phyloP scores from a whole-genome alignment of 2,113 vertebrate genomes.

The Equus quagga region DNA sequence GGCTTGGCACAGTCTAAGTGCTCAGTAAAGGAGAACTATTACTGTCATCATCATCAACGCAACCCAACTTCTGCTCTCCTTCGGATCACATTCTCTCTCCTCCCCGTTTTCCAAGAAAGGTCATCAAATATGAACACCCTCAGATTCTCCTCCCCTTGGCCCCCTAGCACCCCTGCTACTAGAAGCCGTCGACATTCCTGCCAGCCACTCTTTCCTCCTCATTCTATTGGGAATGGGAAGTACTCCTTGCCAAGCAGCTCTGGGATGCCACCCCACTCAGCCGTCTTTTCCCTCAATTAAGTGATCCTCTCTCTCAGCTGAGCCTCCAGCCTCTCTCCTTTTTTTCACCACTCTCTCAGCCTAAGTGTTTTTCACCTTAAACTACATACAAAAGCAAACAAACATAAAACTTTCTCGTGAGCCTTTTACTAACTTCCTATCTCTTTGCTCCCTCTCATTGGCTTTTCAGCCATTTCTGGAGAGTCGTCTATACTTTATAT shows the following conservation, averaged over 20 bases:
- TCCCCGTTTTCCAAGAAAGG: background rate
- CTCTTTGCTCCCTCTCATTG: background rate
- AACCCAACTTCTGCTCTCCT: background rate
- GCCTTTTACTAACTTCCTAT: background rate
- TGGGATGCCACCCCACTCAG: background rate
- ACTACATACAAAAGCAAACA: background rate
- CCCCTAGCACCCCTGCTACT: background rate
- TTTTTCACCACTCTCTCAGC: background rate
- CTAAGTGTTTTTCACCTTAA: background rate
- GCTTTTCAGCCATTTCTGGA: background rate
- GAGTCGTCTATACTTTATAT: no score
- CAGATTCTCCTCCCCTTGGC: background rate
- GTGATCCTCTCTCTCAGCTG: background rate
- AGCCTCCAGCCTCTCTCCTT: background rate
- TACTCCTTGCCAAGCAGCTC: background rate
- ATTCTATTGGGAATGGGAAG: background rate
- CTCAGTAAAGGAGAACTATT: background rate
- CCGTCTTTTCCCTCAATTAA: background rate
- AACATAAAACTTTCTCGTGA: background rate
- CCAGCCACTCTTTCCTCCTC: background rate
- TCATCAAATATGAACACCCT: background rate
- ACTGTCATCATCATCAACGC: accelerated
- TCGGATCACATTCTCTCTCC: background rate
- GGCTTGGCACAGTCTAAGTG: background rate
- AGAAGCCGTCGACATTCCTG: background rate